Percentiles rank a stretch among this genome's conserved stretches.
phyloP scores from a whole-genome alignment of 2,113 vertebrate species.

The Sinocyclocheilus rhinocerous region DNA sequence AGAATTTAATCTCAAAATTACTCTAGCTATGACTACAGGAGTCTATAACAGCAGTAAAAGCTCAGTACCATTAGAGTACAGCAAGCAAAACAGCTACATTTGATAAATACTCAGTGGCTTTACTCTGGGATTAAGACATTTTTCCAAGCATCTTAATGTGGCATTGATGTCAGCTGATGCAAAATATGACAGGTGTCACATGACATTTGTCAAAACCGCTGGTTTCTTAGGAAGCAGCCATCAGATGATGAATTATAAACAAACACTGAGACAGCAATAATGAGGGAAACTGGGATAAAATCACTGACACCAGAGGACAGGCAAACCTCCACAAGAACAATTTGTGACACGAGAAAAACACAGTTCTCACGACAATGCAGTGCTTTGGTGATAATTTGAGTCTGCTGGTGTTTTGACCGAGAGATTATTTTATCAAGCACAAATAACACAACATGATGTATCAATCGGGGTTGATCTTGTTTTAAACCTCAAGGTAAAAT shows the following conservation, averaged over 20 bases:
- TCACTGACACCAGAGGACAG: neutral
- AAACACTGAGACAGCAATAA: neutral
- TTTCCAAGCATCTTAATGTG: neutral
- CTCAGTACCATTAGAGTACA: neutral
- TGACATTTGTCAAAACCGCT: neutral
- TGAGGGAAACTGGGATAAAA: neutral
- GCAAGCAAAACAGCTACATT: neutral
- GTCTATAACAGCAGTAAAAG: neutral
- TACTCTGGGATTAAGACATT: neutral
- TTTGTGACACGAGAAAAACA: neutral
- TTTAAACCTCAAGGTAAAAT: neutral
- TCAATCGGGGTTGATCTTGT: neutral
- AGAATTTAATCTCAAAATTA: neutral
- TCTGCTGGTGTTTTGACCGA: neutral
- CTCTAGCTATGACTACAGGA: neutral
- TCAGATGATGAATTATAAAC: neutral
- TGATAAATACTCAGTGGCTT: neutral
- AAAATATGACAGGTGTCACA: constrained; percentile 26
- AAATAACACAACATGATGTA: neutral
- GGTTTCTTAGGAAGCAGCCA: neutral
- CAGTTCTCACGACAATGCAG: neutral
- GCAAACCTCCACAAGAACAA: neutral
- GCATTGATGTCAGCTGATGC: neutral
- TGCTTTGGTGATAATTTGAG: neutral
- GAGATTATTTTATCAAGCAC: neutral